Evolutionary conservation across 2,797 vertebrate species (phyloP).

Genomic region (Sebastiscus albofasciatus): DNA sequence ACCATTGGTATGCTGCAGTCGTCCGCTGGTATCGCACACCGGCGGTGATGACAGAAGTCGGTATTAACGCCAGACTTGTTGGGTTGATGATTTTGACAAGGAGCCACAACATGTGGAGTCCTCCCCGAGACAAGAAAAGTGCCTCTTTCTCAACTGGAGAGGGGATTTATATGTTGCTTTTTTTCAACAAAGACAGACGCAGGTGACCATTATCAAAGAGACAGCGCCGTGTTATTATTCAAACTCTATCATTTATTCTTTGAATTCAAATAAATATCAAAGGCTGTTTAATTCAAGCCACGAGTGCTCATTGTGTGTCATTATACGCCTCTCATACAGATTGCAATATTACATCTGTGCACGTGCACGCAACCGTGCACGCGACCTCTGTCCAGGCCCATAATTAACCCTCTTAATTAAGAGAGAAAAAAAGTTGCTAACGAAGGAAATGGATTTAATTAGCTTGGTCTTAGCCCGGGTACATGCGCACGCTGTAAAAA

Average conservation of each 20-base stretch:
- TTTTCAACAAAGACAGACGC: slow-evolving; percentile 3
- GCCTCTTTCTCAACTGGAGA: background rate
- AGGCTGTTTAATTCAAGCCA: slow-evolving; percentile 18
- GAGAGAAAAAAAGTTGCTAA: slow-evolving; percentile 76
- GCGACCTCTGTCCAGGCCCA: slow-evolving; percentile 64
- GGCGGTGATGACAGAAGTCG: slow-evolving; percentile 41
- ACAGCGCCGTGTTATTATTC: slow-evolving; percentile 3
- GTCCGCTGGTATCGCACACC: slow-evolving; percentile 15
- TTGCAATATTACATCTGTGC: background rate
- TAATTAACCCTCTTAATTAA: slow-evolving; percentile 84
- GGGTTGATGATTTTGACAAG: slow-evolving; percentile 29
- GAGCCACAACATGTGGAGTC: slow-evolving; percentile 30
- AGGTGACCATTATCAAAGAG: slow-evolving; percentile 12
- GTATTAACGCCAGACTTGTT: slow-evolving; percentile 40
- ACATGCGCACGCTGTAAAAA: slow-evolving; percentile 52
- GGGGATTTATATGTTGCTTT: background rate
- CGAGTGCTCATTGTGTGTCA: slow-evolving; percentile 27
- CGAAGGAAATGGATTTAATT: slow-evolving; percentile 84
- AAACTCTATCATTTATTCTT: background rate
- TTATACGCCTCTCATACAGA: background rate
- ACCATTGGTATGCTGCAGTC: slow-evolving; percentile 41
- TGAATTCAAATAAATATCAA: slow-evolving; percentile 30
- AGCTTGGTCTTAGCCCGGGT: slow-evolving; percentile 72
- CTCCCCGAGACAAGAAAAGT: slow-evolving; percentile 11
- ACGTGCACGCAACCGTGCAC: slow-evolving; percentile 11